Evolutionary conservation across 2,888 invertebrate genomes (phyloP), one percentile per base, ranked within the genome.

Genomic region (Adela reaumurella): DNA sequence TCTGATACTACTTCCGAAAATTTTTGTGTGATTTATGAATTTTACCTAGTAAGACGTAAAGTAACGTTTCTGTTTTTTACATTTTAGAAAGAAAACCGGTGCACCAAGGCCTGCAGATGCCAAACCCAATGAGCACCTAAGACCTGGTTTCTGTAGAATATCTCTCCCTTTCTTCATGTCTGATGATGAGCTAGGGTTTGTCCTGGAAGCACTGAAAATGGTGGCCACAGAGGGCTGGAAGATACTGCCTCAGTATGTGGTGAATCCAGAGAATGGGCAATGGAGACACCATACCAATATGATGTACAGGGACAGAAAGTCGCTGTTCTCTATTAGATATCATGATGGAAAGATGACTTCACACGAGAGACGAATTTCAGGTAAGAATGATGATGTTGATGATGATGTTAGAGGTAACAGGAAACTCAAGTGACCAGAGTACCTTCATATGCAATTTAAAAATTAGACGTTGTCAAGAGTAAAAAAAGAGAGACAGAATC

Each of bases 151-250:
- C 68, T 88, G 89, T 19, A 80, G 94, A 53, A 82, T 96, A 19
- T 92, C 92, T 47, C 80, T 96, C 49, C 92, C 94, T 0, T 95
- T 87, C 68, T 93, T 93, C 67, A 88, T 90, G 81, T 83, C 86
- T 17, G 90, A 92, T 55, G 73, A 83, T 45, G 91, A 92, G 63
- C 73, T 92, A 17, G 88, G 89, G 1, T 94, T 90, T 65, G 85
- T 94, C 2, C 73, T 94, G 55, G 90, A 92, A 68, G 92, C 93
- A 1, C 72, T 95, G 17, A 87, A 89, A 65, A 88, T 93, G 87
- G 90, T 94, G 0, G 92, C 94, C 1, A 88, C 90, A 3, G 88
- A 93, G 73, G 94, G 89, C 0, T 94, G 94, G 91, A 92, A 92
- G 61, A 82, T 95, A 43, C 67, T 95, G 48, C 94, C 94, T 0